Base-by-base conservation (phyloP, 2,113 vertebrate genomes). In the Chloropsis cyanopogon region DNA sequence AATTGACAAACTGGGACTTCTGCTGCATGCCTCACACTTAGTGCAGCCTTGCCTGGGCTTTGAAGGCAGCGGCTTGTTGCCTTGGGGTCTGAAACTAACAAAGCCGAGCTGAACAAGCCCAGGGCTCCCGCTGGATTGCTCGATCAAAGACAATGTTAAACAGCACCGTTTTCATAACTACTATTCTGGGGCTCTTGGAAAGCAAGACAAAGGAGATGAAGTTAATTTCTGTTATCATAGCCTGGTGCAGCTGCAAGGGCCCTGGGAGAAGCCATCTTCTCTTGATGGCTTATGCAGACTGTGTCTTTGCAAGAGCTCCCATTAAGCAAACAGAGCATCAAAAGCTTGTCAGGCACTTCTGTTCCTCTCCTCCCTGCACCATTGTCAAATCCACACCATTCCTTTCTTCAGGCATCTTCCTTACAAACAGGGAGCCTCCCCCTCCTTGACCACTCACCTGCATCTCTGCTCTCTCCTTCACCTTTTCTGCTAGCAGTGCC, bases 131-230 rank as follows among this genome's bases (percentile, higher is more conserved):
- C 94, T 25, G 91, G 97, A 98, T 97, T 94, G 91, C 93, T 96
- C 80, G 12, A 98, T 98, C 96, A 98, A 97, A 97, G 93, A 89
- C 97, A 96, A 92, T 97, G 98, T 97, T 98, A 97, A 98, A 96
- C 95, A 96, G 95, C 26, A 57, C 83, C 90, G 72, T 97, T 98
- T 98, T 97, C 86, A 41, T 93, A 98, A 97, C 97, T 96, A 94
- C 94, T 95, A 97, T 96, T 97, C 94, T 78, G 92, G 96, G 96
- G 93, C 95, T 97, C 93, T 92, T 92, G 35, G 39, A 88, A 92
- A 73, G 81, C 82, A 82, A 97, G 93, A 96, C 93, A 95, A 84
- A 92, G 92, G 87, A 91, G 54, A 95, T 21, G 20, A 96, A 94
- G 95, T 96, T 97, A 97, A 97, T 98, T 98, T 96, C 90, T 95